Conservation (phyloP, 2,888 invertebrate genomes). For the Scelioninae gen. 2 region DNA sequence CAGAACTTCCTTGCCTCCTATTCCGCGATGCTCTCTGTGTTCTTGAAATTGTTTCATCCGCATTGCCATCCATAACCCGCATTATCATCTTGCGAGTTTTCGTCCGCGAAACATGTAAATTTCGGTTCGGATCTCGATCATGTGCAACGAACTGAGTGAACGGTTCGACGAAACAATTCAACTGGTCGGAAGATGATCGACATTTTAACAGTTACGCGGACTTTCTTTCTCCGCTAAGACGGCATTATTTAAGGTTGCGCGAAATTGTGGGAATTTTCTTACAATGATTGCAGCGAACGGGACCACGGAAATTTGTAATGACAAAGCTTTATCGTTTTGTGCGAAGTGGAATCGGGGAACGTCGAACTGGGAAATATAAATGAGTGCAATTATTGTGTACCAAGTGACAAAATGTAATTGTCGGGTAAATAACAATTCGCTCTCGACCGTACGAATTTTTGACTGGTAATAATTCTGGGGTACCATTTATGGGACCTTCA, state of each 20-base stretch:
- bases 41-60: conserved; percentile 67
- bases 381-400: neutral
- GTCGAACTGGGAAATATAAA: neutral
- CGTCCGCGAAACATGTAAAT: neutral
- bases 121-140: no score
- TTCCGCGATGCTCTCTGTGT: conserved; percentile 62
- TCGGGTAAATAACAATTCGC: neutral
- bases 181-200: no score
- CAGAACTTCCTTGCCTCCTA: conserved; percentile 62
- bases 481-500: conserved; percentile 46
- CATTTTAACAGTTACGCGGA: no score
- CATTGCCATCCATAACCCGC: conserved; percentile 28
- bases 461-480: conserved; percentile 5
- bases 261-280: neutral
- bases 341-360: neutral
- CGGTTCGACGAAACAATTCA: no score
- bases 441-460: conserved; percentile 1
- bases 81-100: neutral
- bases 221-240: no score
- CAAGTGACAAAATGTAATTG: neutral
- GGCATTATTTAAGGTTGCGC: no score
- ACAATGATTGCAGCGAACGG: neutral
- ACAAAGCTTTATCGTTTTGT: neutral
- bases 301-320: neutral
- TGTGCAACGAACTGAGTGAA: no score